Conservation (phyloP, 2,113 vertebrate species). For the Dinomys branickii region DNA sequence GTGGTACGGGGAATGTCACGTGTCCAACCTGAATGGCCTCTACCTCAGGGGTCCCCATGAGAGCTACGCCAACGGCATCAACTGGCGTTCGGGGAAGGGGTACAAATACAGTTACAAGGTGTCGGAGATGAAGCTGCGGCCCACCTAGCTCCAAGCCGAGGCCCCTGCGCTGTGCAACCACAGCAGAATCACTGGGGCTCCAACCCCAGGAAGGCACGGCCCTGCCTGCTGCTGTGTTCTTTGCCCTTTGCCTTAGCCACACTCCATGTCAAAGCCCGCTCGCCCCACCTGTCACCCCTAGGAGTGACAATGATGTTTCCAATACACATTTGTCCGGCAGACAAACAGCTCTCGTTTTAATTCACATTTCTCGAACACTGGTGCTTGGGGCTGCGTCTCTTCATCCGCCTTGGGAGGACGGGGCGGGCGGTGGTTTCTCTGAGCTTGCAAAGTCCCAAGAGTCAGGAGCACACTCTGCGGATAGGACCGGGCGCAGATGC, state of each 20-base stretch:
- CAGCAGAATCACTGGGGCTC: neutral
- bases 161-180: neutral
- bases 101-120: conserved; percentile 75
- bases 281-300: accelerated
- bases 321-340: neutral
- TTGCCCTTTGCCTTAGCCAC: accelerated
- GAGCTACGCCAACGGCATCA: conserved; percentile 77
- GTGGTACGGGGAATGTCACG: conserved; percentile 76
- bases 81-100: conserved; percentile 70
- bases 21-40: conserved; percentile 77
- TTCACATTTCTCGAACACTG: neutral
- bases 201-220: neutral
- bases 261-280: accelerated
- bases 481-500: neutral
- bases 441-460: neutral
- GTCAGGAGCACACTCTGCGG: neutral
- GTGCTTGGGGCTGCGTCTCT: neutral
- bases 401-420: accelerated
- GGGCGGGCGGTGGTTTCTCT: accelerated
- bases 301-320: accelerated
- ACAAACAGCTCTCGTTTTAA: accelerated
- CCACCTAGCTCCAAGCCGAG: neutral
- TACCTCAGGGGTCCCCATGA: conserved; percentile 63
- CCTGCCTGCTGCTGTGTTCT: accelerated
- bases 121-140: conserved; percentile 78